phyloP scores from a whole-genome alignment of 2,113 vertebrate species.

The Pterophyllum scalare region DNA sequence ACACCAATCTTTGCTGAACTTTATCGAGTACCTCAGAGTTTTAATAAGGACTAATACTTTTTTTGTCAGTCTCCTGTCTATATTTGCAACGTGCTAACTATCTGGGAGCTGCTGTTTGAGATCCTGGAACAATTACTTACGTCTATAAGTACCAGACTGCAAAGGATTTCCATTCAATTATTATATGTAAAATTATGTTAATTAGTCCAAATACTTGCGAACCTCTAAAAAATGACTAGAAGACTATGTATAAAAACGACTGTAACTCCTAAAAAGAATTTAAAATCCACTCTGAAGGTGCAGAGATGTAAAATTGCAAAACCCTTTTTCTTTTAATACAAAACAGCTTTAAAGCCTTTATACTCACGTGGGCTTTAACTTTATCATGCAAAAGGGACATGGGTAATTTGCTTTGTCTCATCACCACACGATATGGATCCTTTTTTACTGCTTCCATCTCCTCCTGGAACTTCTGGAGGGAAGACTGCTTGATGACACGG shows the following conservation, averaged over 20 bases:
- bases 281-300: not conserved
- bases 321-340: not conserved
- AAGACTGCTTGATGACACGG: conserved; percentile 96
- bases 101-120: not conserved
- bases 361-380: conserved; percentile 92
- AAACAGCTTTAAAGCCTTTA: not conserved
- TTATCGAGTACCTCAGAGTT: not conserved
- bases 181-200: no score
- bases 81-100: not conserved
- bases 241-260: not conserved
- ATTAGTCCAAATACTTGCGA: not conserved
- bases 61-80: not conserved
- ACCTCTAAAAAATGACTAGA: not conserved
- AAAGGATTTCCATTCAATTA: not conserved
- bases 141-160: not conserved
- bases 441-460: conserved; percentile 93
- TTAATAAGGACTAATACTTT: not conserved
- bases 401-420: conserved; percentile 92
- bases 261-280: not conserved
- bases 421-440: conserved; percentile 94
- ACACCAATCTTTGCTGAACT: not conserved
- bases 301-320: not conserved
- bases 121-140: not conserved
- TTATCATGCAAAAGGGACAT: conserved; percentile 93
- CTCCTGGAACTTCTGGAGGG: conserved; percentile 95